Evolutionary conservation across 2,113 vertebrate species (phyloP).

Genomic region (Felis catus): F.catus_Fca126_mat1.0 CM031412.1:117111501-117112000

Average conservation of each 20-base stretch:
- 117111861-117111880: background rate
- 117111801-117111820: background rate
- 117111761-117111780: background rate
- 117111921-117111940: background rate
- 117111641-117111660: background rate
- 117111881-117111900: background rate
- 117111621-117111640: background rate
- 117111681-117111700: background rate
- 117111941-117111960: background rate
- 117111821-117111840: background rate
- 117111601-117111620: background rate
- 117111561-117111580: background rate
- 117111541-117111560: background rate
- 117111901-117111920: background rate
- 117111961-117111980: background rate
- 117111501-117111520: background rate
- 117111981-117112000: background rate
- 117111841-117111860: background rate
- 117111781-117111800: conserved; percentile 34
- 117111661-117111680: conserved; percentile 3
- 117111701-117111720: background rate
- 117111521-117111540: conserved; percentile 2
- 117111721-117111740: too few species aligned
- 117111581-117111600: background rate
- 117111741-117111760: background rate